These are phyloP conservation scores for Gymnoscopelus microlampas DNA, from an alignment of 2,797 vertebrate genomes.

Conservation along the genomic window DNA sequence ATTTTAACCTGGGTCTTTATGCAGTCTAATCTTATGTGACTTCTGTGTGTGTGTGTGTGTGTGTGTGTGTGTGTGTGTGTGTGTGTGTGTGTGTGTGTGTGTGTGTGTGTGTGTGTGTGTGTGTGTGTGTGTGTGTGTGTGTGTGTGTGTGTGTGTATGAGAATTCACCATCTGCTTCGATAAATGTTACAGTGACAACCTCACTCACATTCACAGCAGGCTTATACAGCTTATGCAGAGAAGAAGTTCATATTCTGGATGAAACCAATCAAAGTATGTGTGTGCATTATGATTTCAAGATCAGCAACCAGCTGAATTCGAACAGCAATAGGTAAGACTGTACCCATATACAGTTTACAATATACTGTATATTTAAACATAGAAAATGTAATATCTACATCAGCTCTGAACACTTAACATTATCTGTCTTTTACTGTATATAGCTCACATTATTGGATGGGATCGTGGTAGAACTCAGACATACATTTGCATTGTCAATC, in stretches of 20 bases:
- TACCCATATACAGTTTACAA: no score
- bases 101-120: background rate
- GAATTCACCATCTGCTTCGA: background rate
- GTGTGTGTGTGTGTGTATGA: background rate
- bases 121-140: background rate
- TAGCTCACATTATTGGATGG: conserved; percentile 76
- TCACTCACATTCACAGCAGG: conserved; percentile 49
- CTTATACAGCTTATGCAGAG: conserved; percentile 36
- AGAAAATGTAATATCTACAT: no score
- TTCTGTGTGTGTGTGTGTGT: background rate
- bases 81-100: conserved; percentile 10
- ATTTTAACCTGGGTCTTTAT: no score
- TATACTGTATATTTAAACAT: no score
- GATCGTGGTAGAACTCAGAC: conserved; percentile 62
- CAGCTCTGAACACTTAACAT: no score
- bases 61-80: conserved; percentile 9
- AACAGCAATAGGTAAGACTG: conserved; percentile 43
- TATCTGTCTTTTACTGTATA: conserved; percentile 12
- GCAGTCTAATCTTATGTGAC: no score
- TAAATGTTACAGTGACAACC: background rate
- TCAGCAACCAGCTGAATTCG: background rate
- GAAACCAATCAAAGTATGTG: conserved; percentile 66
- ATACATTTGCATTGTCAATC: conserved; percentile 65
- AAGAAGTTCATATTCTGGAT: conserved; percentile 69
- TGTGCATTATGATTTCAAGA: conserved; percentile 62